Evolutionary conservation across 2,888 invertebrate species (phyloP).

Genomic region (Serrognathus titanus): DNA sequence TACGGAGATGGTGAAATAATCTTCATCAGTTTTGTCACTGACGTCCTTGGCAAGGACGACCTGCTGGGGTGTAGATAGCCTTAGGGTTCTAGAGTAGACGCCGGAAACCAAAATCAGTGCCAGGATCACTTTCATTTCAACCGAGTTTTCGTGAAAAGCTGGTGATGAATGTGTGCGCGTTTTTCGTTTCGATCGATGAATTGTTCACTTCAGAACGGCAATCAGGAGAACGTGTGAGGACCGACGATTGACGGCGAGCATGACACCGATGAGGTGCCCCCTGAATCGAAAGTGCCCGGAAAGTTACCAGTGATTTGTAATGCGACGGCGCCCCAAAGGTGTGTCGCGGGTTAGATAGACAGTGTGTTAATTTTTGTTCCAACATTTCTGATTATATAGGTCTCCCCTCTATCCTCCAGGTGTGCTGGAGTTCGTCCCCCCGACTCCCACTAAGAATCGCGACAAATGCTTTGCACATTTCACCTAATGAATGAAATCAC

Average conservation of each 20-base stretch:
- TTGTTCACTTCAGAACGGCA: too few species aligned
- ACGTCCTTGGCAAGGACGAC: slow-evolving; percentile 22
- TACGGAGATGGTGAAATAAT: slow-evolving; percentile 11
- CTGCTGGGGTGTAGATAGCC: slow-evolving; percentile 3
- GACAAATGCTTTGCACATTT: slow-evolving; percentile 25
- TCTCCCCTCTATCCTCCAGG: slow-evolving; percentile 25
- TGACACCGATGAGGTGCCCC: slow-evolving; percentile 9
- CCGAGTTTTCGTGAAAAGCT: too few species aligned
- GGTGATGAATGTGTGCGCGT: too few species aligned
- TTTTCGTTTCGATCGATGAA: too few species aligned
- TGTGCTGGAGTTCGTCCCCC: slow-evolving; percentile 22
- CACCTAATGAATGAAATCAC: slow-evolving; percentile 23
- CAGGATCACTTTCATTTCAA: slow-evolving; percentile 29
- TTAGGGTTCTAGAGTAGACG: slow-evolving; percentile 21
- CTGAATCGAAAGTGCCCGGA: slow-evolving; percentile 19
- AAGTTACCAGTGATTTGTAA: slow-evolving; percentile 18
- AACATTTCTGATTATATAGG: slow-evolving; percentile 27
- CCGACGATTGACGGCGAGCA: too few species aligned
- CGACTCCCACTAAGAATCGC: slow-evolving; percentile 24
- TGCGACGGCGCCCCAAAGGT: slow-evolving; percentile 12
- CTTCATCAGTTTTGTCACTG: slow-evolving; percentile 20
- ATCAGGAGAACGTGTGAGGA: too few species aligned
- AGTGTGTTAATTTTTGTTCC: slow-evolving; percentile 28
- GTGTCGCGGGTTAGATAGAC: slow-evolving; percentile 23
- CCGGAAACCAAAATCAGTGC: slow-evolving; percentile 25